A percentile compares a stretch with the other conserved stretches of the same genome.
Evolutionary conservation across 2,113 vertebrate species (phyloP).

Genomic region (Piprites chloris): DNA sequence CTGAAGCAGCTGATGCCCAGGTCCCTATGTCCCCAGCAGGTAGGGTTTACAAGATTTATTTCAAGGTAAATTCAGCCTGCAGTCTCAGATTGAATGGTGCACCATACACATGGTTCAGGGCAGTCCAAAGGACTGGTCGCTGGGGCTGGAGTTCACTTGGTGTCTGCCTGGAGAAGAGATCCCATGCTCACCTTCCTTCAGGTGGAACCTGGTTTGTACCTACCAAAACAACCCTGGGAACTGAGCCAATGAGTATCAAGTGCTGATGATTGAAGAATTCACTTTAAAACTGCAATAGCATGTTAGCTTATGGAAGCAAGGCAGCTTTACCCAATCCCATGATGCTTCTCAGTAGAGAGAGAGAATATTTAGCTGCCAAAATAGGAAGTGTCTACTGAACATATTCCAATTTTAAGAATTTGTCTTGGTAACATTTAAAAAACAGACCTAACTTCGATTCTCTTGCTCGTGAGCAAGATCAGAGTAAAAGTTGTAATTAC

Average conservation of each 20-base stretch:
- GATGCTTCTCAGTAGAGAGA: neutral
- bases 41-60: neutral
- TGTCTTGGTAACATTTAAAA: neutral
- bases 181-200: neutral
- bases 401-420: neutral
- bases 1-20: neutral
- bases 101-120: rapidly evolving
- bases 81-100: neutral
- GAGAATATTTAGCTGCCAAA: neutral
- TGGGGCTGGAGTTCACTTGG: neutral
- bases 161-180: neutral
- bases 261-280: neutral
- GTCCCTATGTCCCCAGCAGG: neutral
- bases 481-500: neutral
- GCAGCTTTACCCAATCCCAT: neutral
- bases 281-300: neutral
- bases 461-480: neutral
- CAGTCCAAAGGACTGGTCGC: rapidly evolving
- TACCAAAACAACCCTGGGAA: neutral
- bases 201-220: neutral
- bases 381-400: neutral
- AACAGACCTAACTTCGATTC: neutral
- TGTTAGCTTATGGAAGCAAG: neutral
- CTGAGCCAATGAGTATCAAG: neutral
- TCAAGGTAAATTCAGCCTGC: neutral